Evolutionary conservation across 2,797 vertebrate genomes (phyloP).

Genomic region (Chromis chromis): DNA sequence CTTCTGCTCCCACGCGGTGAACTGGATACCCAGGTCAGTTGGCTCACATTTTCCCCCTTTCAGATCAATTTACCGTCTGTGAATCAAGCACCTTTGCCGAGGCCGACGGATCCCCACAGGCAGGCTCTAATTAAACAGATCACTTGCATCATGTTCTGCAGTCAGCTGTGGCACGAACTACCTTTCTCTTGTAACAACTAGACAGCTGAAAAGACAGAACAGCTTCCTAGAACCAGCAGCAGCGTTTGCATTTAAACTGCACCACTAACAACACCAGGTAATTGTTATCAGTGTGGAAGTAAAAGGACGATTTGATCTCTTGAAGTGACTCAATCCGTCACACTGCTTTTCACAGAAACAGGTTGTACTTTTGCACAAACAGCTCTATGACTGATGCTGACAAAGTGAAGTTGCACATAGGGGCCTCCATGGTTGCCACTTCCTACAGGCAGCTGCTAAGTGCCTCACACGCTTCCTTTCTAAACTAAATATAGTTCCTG

Average conservation of each 20-base stretch:
- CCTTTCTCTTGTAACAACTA: not conserved
- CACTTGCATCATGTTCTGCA: constrained; percentile 29
- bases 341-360: constrained; percentile 3
- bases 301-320: not conserved
- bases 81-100: constrained; percentile 61
- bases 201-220: not conserved
- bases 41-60: constrained; percentile 72
- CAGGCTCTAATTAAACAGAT: constrained; percentile 54
- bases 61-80: constrained; percentile 75
- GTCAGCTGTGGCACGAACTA: constrained; percentile 3
- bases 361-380: constrained; percentile 15
- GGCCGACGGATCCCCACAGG: constrained; percentile 48
- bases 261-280: constrained; percentile 6
- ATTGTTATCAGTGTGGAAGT: not conserved
- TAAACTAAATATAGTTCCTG: not conserved
- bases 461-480: constrained; percentile 2
- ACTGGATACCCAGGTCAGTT: constrained; percentile 70
- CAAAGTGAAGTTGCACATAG: constrained; percentile 18
- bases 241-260: not conserved
- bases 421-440: not conserved
- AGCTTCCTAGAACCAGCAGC: not conserved
- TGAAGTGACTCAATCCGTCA: constrained; percentile 16
- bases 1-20: constrained; percentile 49
- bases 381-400: constrained; percentile 6
- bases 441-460: constrained; percentile 29